phyloP scores from a whole-genome alignment of 2,113 vertebrate genomes.

The Gallinago jamesoni region DNA sequence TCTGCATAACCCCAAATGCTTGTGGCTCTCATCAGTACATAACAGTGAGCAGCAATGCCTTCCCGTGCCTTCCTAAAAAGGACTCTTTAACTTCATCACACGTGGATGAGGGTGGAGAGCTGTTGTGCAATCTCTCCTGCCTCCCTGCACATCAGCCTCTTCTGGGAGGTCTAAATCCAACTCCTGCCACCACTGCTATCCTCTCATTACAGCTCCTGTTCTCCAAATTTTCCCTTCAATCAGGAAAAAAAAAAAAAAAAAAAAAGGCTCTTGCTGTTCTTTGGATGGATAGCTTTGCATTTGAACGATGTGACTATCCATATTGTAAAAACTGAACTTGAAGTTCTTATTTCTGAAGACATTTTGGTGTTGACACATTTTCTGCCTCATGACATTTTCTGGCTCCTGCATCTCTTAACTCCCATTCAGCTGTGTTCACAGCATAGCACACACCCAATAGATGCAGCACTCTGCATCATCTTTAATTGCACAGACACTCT shows the following conservation, averaged over 20 bases:
- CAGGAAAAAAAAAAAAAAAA: neutral
- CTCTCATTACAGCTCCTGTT: neutral
- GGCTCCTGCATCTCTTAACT: neutral
- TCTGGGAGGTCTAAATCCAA: neutral
- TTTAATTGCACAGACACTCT: neutral
- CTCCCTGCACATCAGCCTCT: neutral
- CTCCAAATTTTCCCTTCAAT: neutral
- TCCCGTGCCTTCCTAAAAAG: neutral
- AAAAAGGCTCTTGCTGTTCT: neutral
- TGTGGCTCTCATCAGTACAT: neutral
- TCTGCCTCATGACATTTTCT: neutral
- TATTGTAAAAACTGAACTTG: neutral
- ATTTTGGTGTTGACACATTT: neutral
- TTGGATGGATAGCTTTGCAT: neutral
- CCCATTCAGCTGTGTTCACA: fast-evolving
- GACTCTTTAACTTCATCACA: neutral
- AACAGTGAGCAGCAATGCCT: neutral
- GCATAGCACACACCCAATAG: neutral
- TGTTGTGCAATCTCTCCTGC: neutral
- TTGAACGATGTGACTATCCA: neutral
- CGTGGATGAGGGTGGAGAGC: neutral
- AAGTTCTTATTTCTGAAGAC: neutral
- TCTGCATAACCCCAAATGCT: neutral
- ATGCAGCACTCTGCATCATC: neutral
- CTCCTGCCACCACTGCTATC: neutral